These are phyloP conservation scores for Thaumatotibia leucotreta DNA, from an alignment of 1,140 invertebrate genomes.

Conservation along the genomic window DNA sequence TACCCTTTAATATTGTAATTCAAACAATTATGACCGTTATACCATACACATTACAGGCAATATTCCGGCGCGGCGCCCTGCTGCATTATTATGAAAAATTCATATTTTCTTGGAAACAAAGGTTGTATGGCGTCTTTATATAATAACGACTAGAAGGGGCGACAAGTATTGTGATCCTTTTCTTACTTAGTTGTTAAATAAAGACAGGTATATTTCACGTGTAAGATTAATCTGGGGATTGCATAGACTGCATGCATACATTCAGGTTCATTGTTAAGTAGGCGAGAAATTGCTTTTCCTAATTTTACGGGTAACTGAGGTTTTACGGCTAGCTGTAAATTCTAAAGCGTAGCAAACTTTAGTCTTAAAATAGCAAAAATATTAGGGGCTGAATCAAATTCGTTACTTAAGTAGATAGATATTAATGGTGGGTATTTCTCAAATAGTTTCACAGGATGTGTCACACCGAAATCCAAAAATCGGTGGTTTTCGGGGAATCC, in stretches of 20 bases:
- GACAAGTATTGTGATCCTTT: neutral
- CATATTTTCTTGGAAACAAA: constrained; percentile 59
- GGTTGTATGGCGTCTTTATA: constrained; percentile 51
- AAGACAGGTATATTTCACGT: neutral
- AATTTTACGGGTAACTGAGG: constrained; percentile 18
- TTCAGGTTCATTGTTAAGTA: constrained; percentile 58
- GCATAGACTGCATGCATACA: constrained; percentile 54
- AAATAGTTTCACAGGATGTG: too few relatives aligned
- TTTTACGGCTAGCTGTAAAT: constrained; percentile 13
- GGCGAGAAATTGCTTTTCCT: constrained; percentile 62
- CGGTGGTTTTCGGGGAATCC: too few relatives aligned
- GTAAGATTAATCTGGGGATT: constrained; percentile 17
- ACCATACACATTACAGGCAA: constrained; percentile 40
- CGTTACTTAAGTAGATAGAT: too few relatives aligned
- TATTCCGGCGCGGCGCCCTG: constrained; percentile 37
- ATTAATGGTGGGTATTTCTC: too few relatives aligned
- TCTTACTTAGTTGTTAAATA: neutral
- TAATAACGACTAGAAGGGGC: constrained; percentile 26
- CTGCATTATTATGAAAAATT: constrained; percentile 48
- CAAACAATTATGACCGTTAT: constrained; percentile 46
- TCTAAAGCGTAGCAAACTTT: constrained; percentile 29
- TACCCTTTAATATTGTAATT: constrained; percentile 32
- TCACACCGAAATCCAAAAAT: too few relatives aligned
- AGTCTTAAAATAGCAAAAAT: constrained; percentile 22
- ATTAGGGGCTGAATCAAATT: neutral